phyloP scores from a whole-genome alignment of 2,797 vertebrate genomes.

The Petrocephalus sullivani region DNA sequence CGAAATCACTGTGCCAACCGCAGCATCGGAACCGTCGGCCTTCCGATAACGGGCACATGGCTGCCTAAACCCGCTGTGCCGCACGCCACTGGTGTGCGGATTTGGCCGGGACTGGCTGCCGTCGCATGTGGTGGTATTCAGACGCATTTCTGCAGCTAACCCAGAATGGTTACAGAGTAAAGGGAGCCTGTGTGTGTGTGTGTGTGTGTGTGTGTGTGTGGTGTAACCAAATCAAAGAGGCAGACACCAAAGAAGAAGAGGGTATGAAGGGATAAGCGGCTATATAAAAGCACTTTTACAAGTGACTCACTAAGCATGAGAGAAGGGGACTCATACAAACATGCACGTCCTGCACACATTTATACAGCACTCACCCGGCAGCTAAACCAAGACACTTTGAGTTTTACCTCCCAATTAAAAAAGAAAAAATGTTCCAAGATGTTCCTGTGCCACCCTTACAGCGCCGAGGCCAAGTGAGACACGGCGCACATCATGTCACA shows the following conservation, averaged over 20 bases:
- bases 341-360: not conserved
- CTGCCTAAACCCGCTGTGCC: no score
- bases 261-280: not conserved
- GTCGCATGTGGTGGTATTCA: no score
- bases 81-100: no score
- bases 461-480: not conserved
- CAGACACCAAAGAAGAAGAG: no score
- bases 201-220: no score
- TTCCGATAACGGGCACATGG: no score
- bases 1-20: not conserved
- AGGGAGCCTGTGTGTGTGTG: no score
- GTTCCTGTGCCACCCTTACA: not conserved
- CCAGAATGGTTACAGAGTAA: no score
- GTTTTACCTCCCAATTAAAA: not conserved
- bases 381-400: not conserved
- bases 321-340: not conserved
- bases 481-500: not conserved
- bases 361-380: not conserved
- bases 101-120: no score
- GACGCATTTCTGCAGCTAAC: no score
- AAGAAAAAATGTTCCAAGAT: not conserved
- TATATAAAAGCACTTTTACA: not conserved
- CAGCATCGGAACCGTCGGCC: not conserved
- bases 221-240: no score
- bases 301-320: not conserved